Percentiles rank a stretch among this genome's conserved stretches.
Evolutionary conservation across 2,888 invertebrate species (phyloP).

Genomic region (Hartigia nigra): DNA sequence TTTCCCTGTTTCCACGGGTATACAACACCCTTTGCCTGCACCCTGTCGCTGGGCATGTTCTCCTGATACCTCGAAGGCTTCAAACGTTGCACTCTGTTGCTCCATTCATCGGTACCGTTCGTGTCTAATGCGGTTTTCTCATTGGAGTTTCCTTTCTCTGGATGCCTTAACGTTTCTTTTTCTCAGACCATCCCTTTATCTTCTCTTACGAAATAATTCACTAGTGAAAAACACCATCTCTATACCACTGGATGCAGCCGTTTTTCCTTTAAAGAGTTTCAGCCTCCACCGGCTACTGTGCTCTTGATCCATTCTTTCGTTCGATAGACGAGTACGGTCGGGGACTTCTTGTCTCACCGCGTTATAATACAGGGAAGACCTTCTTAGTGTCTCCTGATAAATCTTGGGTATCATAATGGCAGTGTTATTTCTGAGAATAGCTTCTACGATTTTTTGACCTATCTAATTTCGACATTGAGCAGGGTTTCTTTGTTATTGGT

Average conservation of each 20-base stretch:
- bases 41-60: constrained; percentile 50
- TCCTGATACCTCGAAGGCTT: constrained; percentile 61
- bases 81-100: constrained; percentile 64
- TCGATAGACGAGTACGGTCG: constrained; percentile 57
- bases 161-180: constrained; percentile 13
- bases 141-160: neutral
- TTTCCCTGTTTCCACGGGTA: constrained; percentile 31
- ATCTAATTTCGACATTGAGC: neutral
- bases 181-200: neutral
- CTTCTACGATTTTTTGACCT: neutral
- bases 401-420: neutral
- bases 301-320: constrained; percentile 57
- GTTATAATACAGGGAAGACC: neutral
- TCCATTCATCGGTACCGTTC: constrained; percentile 41
- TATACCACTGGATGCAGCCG: neutral
- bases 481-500: neutral
- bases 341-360: constrained; percentile 5
- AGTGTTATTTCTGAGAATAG: neutral
- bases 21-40: constrained; percentile 48
- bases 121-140: constrained; percentile 15
- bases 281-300: constrained; percentile 60
- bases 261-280: neutral
- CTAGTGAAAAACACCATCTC: neutral
- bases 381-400: neutral
- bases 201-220: neutral